Evolutionary conservation across 2,797 vertebrate genomes (phyloP).

Genomic region (Rhincodon typus): DNA sequence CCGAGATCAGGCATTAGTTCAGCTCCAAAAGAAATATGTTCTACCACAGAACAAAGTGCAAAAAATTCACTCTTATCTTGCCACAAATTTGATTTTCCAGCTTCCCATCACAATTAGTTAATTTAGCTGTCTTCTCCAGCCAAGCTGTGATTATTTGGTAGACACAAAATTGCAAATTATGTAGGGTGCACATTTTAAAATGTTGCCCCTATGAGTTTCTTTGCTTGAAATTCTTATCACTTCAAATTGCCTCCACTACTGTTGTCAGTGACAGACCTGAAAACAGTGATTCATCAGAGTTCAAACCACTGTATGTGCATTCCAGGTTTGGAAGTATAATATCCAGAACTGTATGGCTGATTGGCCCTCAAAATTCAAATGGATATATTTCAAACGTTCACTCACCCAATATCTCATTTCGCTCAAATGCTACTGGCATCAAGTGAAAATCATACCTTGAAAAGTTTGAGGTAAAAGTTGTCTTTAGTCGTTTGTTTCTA

Average conservation of each 20-base stretch:
- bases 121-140: neutral
- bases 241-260: neutral
- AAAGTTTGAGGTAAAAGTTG: conserved; percentile 38
- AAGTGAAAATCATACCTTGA: neutral
- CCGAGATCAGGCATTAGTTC: neutral
- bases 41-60: neutral
- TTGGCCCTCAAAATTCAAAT: neutral
- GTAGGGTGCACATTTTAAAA: no score
- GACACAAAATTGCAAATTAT: neutral
- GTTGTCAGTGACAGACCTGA: neutral
- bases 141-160: neutral
- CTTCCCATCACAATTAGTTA: neutral
- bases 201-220: neutral
- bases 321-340: neutral
- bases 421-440: neutral
- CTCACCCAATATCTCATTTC: neutral
- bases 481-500: conserved; percentile 48
- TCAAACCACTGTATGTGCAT: neutral
- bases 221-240: neutral
- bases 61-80: neutral
- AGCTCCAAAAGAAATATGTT: neutral
- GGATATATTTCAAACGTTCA: neutral
- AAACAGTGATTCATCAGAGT: neutral
- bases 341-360: neutral
- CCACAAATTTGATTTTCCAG: neutral